phyloP scores from a whole-genome alignment of 2,797 vertebrate species.

The Crocidura indochinensis region DNA sequence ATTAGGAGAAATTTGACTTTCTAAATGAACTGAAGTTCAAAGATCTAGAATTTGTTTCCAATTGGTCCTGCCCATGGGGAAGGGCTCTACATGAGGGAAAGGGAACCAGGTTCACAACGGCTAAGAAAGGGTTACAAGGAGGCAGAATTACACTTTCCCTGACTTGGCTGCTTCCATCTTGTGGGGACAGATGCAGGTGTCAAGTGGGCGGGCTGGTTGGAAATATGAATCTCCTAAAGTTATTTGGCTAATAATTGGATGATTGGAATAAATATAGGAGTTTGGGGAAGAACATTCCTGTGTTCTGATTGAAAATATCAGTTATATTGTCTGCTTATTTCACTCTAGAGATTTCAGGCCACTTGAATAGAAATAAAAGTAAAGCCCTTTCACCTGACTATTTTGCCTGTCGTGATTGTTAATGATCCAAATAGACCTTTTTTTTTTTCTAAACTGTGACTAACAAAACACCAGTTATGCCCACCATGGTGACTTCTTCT shows the following conservation, averaged over 20 bases:
- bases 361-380: not conserved
- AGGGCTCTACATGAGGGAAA: not conserved
- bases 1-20: slow-evolving; percentile 35
- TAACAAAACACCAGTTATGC: not conserved
- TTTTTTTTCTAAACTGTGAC: slow-evolving; percentile 17
- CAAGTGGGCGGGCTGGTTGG: not conserved
- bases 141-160: not conserved
- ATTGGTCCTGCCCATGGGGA: not conserved
- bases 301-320: not conserved
- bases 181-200: not conserved
- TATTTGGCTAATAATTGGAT: not conserved
- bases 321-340: not conserved
- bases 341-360: not conserved
- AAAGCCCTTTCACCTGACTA: not conserved
- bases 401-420: not conserved
- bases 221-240: not conserved
- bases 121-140: not conserved
- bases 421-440: not conserved
- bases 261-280: not conserved
- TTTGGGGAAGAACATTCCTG: slow-evolving; percentile 43
- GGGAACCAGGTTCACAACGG: not conserved
- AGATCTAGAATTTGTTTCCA: slow-evolving; percentile 32
- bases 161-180: not conserved
- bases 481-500: not conserved
- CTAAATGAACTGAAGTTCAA: slow-evolving; percentile 52